A percentile compares a stretch with the other conserved stretches of the same genome.
Evolutionary conservation across 2,888 invertebrate species (phyloP).

Genomic region (Thymelicus sylvestris): DNA sequence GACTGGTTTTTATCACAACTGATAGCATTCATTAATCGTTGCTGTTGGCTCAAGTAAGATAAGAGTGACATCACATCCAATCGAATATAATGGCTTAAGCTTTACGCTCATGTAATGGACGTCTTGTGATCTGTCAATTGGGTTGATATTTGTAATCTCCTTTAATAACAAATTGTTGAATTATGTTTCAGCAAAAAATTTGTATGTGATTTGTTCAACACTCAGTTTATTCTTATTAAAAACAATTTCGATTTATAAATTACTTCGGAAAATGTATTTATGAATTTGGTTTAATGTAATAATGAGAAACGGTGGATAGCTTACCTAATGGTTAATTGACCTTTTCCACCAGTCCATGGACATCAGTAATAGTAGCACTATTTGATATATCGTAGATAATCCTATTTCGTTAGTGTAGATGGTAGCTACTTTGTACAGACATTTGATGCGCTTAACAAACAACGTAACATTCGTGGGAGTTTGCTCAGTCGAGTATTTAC

Average conservation of each 20-base stretch:
- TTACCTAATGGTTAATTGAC: too few relatives aligned
- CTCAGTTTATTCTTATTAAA: too few relatives aligned
- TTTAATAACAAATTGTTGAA: neutral
- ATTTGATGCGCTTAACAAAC: conserved; percentile 16
- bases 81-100: neutral
- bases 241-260: too few relatives aligned
- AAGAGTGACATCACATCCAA: neutral
- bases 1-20: conserved; percentile 12
- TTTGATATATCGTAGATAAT: too few relatives aligned
- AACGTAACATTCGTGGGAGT: conserved; percentile 12
- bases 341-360: too few relatives aligned
- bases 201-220: too few relatives aligned
- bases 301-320: too few relatives aligned
- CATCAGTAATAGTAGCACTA: too few relatives aligned
- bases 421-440: neutral
- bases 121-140: neutral
- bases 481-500: conserved; percentile 10
- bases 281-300: too few relatives aligned
- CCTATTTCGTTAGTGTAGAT: too few relatives aligned
- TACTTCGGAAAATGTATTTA: too few relatives aligned
- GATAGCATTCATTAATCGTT: conserved; percentile 22
- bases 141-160: neutral
- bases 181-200: too few relatives aligned
- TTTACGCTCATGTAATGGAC: neutral
- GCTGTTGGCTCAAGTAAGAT: conserved; percentile 17